Evolutionary conservation across 2,888 invertebrate genomes (phyloP), one percentile per base, ranked within the genome.

Genomic region (Lasiommata megera): DNA sequence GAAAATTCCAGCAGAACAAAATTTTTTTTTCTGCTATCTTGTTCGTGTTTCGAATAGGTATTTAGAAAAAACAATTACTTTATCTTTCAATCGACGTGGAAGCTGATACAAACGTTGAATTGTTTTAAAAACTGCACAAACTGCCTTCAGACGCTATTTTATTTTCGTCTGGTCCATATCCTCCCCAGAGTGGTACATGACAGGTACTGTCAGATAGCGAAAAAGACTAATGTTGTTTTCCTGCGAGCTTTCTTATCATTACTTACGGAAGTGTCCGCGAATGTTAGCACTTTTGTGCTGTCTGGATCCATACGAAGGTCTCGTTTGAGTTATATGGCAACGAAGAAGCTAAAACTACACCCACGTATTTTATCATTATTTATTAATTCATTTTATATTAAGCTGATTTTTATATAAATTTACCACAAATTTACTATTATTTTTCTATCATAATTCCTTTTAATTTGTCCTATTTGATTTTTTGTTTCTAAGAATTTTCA

Each of bases 201-300:
- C 56, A 60, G 34, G 41, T 12, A 17, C 46, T 57, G 60, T 57
- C 60, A 54, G 57, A 54, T 57, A 46, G 36, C 28, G 28, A 23
- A 23, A 48, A 29, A 56, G 60, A 60, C 54, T 60, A 60, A 60
- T 60, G 60, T 50, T 56, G 43, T 56, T 56, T 56, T 57, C 51
- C 17, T 56, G 8, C 17, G n/a, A 31, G 53, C 38, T 44, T 53
- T 53, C 51, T 56, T 60, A 60, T 54, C 43, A 44, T 44, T 51
- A 51, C 23, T 51, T 51, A 51, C 38, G 1, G 12, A 50, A 51
- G 28, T 29, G 51, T 51, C 40, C 14, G 14, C 14, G 9, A 38
- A 7, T 38, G 28, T 9, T 14, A 38, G 38, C 14, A 28, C 50
- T 50, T 11, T 9, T 28, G 38, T 28, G n/a, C 38, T 38, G 6